Base-by-base conservation (phyloP, 2,113 vertebrate genomes). In the Grus americana region DNA sequence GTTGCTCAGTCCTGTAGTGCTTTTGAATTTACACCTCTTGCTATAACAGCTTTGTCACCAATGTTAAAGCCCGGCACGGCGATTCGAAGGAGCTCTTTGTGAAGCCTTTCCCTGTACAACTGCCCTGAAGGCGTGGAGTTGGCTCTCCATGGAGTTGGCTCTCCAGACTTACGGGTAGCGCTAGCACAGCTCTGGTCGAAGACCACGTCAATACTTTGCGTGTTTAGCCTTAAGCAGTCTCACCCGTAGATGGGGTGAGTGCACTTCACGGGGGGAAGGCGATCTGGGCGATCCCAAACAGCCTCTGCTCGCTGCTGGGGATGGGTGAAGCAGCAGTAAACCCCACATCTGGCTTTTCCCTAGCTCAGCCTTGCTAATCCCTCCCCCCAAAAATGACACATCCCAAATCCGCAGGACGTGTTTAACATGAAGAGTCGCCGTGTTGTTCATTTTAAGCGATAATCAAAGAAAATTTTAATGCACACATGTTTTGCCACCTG, bases 401-500 rank as follows among this genome's bases (percentile, higher is more conserved):
- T 30, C 73, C n/a, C 79, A 55, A 38, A 44, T 59, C 46, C 8
- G 0, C 54, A 12, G 54, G 66, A 8, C 0, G 4, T 20, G 21
- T 84, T 73, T 67, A 49, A 55, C 7, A 0, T 3, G 29, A 61
- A 42, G 29, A 54, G 24, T 36, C 5, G 1, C 49, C 1, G 1
- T 19, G 21, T 5, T 75, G 29, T 52, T 75, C 6, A 14, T 71
- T 81, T 32, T 42, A n/a, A 58, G 40, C 5, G 2, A 23, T 65
- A 46, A 17, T 19, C 46, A 47, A 52, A 63, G 47, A 49, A 46
- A 62, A 38, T 67, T 23, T 24, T 30, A 27, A 12, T 10, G 9
- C 36, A 9, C 10, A 1, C 2, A 0, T 10, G 8, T 79, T 73
- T 57, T 63, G 49, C 38, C 19, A 6, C 47, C 22, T 0, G 2